Base-by-base conservation (phyloP, 2,888 invertebrate species). In the Trichacis sp. region DNA sequence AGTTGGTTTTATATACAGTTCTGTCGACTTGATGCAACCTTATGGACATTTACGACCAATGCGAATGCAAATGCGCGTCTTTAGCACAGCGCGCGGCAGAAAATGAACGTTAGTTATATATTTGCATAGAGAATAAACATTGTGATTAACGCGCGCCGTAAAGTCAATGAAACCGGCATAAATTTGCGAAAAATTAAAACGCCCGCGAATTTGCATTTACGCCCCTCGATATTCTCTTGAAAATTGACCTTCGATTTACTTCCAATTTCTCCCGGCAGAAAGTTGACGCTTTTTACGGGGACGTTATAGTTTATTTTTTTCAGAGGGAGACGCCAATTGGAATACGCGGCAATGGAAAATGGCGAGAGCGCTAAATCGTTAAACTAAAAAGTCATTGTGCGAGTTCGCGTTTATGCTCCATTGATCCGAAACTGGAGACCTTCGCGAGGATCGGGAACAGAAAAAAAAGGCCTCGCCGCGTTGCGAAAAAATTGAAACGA, bases 311-410 rank as follows among this genome's bases (percentile, higher is more conserved):
- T 33, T 33, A 33, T 33, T 33, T 6, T 9, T 33, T 33, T 33
- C 33, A 33, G 33, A 33, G 33, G 9, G 33, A 33, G 33, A 33
- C 2, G n/a, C 5, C 8, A n/a, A 33, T 6, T 33, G n/a, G 9
- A 33, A 33, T 11, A 33, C n/a, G 60, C 58, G 48, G 61, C 56
- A 51, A 56, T 49, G 63, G 49, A 56, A 60, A 57, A 63, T 67
- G 59, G 57, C 57, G 64, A 8, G 24, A 68, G 64, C 64, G 59
- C 64, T 58, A 68, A 68, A 60, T 64, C 68, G 68, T 64, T 68
- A 68, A 68, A 64, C 52, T 68, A 68, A 68, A 68, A 68, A 68
- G 61, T 57, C 61, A 61, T 64, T 68, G 64, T 62, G 61, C 61
- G 58, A 68, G 64, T 61, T 64, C 62, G 62, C 62, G 64, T 68